phyloP scores from a whole-genome alignment of 1,140 invertebrate species.

The Triops longicaudatus region DNA sequence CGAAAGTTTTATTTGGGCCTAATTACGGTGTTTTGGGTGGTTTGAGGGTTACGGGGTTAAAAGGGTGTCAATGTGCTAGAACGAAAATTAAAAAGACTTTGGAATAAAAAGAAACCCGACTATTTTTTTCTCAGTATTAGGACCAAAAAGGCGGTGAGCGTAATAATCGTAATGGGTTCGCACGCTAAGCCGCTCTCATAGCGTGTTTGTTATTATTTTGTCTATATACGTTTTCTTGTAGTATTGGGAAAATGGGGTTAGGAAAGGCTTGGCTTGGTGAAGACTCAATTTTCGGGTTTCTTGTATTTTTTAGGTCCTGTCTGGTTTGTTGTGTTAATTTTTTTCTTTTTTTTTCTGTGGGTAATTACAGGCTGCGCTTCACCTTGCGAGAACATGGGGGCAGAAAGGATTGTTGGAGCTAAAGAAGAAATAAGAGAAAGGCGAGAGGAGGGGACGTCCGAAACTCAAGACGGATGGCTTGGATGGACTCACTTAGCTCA shows the following conservation, averaged over 20 bases:
- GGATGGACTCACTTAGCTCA: background rate
- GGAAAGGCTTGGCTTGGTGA: background rate
- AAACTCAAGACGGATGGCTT: constrained; percentile 5
- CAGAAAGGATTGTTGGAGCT: background rate
- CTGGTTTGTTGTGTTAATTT: background rate
- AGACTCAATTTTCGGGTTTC: background rate
- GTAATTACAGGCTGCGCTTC: constrained; percentile 4
- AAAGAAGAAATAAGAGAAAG: background rate
- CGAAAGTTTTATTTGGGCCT: background rate
- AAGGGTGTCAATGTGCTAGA: background rate
- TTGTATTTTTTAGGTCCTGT: background rate
- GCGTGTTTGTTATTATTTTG: background rate
- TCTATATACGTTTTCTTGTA: no score
- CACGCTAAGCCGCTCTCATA: background rate
- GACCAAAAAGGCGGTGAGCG: background rate
- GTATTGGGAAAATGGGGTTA: background rate
- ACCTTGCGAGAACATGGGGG: background rate
- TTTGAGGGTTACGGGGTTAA: background rate
- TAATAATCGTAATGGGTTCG: background rate
- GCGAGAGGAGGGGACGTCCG: background rate
- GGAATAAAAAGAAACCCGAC: background rate
- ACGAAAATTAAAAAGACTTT: background rate
- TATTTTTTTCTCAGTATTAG: background rate
- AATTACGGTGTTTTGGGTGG: background rate
- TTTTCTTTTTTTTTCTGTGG: background rate